These are phyloP conservation scores for Centruroides sculpturatus DNA, from an alignment of 1,140 invertebrate species.

Conservation along the genomic window DNA sequence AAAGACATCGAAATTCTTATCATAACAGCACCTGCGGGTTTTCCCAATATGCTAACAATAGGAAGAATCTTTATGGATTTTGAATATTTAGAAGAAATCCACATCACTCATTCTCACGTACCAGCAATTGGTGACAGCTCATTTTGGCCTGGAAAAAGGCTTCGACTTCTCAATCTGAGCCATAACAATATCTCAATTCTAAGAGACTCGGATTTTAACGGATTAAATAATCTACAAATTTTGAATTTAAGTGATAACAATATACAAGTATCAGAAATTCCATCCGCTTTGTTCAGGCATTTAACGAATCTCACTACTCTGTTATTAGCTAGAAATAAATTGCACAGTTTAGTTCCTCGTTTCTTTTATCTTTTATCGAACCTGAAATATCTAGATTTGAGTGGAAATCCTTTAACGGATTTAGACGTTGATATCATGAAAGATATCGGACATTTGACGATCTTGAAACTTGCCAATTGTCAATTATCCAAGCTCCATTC, in stretches of 20 bases:
- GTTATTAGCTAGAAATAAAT: constrained; percentile 49
- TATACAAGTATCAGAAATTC: constrained; percentile 5
- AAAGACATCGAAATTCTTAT: constrained; percentile 42
- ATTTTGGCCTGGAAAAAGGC: constrained; percentile 52
- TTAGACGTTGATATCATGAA: constrained; percentile 41
- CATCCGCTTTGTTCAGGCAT: constrained; percentile 52
- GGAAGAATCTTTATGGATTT: constrained; percentile 55
- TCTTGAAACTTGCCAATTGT: constrained; percentile 43
- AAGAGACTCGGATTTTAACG: constrained; percentile 28
- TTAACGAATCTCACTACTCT: constrained; percentile 43
- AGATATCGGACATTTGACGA: constrained; percentile 29
- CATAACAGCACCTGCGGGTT: constrained; percentile 46
- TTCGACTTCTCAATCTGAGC: constrained; percentile 51
- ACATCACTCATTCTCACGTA: constrained; percentile 54
- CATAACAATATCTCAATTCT: constrained; percentile 58
- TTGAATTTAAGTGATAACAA: constrained; percentile 21
- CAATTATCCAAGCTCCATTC: constrained; percentile 3
- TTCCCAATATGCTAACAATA: constrained; percentile 50
- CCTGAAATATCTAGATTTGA: constrained; percentile 49
- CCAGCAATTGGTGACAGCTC: constrained; percentile 59
- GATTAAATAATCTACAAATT: constrained; percentile 28
- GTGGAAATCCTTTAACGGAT: constrained; percentile 50
- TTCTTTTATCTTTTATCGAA: constrained; percentile 49
- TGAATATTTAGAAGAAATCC: constrained; percentile 49
- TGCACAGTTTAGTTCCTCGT: constrained; percentile 42